Evolutionary conservation across 2,113 vertebrate species (phyloP).

Genomic region (Grallaria varia): DNA sequence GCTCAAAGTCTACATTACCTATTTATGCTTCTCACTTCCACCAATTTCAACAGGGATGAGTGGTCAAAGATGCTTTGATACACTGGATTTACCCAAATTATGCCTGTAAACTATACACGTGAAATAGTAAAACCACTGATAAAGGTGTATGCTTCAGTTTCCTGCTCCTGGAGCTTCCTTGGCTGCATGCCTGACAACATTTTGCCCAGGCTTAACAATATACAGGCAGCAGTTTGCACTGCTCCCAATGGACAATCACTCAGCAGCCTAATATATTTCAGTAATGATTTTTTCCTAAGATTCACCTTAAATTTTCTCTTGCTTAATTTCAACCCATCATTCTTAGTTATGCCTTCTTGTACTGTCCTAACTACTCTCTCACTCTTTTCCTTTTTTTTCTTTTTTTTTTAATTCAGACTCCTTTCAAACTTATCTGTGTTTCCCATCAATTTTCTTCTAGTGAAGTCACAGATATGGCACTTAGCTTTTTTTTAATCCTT

Average conservation of each 20-base stretch:
- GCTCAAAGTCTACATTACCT: not conserved
- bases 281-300: conserved; percentile 66
- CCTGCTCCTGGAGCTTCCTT: not conserved
- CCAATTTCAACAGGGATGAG: not conserved
- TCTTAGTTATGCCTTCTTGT: conserved; percentile 51
- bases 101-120: not conserved
- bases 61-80: not conserved
- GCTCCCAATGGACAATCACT: conserved; percentile 7
- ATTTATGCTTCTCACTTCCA: not conserved
- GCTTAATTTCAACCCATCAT: conserved; percentile 64
- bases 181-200: not conserved
- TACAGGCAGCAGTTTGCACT: conserved; percentile 23
- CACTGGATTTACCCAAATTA: not conserved
- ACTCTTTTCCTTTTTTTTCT: not conserved
- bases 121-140: not conserved
- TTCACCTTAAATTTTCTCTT: conserved; percentile 65
- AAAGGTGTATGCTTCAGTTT: not conserved
- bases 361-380: not conserved
- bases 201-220: conserved; percentile 19
- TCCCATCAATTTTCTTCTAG: conserved; percentile 47
- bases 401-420: conserved; percentile 4
- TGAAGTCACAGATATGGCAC: conserved; percentile 16
- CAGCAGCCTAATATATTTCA: conserved; percentile 58
- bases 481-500: conserved; percentile 52
- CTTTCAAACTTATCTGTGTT: conserved; percentile 41